Evolutionary conservation across 2,888 invertebrate species (phyloP), one percentile per base, ranked within the genome.

Genomic region (Diogma glabrata): DNA sequence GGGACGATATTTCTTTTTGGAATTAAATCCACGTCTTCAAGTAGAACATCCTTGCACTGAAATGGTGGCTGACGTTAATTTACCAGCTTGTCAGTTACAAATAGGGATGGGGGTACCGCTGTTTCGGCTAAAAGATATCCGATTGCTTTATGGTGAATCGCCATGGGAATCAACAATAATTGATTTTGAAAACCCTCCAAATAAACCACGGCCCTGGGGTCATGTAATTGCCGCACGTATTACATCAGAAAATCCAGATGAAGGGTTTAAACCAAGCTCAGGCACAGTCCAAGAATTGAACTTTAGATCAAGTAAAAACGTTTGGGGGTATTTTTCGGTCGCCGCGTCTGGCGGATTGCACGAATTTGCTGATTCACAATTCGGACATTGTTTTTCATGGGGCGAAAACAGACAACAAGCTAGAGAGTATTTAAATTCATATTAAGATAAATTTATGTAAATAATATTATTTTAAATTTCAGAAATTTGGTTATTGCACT

Each of bases 31-130:
- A 16, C 80, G 99, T 33, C 81, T 99, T 50, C 95, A 95, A 72
- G 99, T 99, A 30, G 99, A 99, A 71, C 99, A 99, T 79, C 99
- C 99, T 0, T 99, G 99, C 70, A 99, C 99, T 2, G 99, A 99
- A 74, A 99, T 99, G 97, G 88, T 99, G 28, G 90, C 96, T 1
- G 95, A 97, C 67, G 92, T 99, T 4, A 99, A 99, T 73, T 74
- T 99, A 54, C 97, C 97, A 3, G 95, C 99, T 9, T 91, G 94
- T n/a, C 99, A 99, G 67, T 70, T 99, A 26, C 97, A 88, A 84
- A 88, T 97, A 61, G 97, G 97, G 2, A 99, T 99, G 99, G 99
- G 99, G 24, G 75, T 99, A 12, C 93, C 95, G 0, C 74, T 99
- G 4, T 85, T 94, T 70, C 82, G 91, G 58, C 91, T 99, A 57